phyloP scores from a whole-genome alignment of 2,113 vertebrate genomes.

The Thermophis baileyi region DNA sequence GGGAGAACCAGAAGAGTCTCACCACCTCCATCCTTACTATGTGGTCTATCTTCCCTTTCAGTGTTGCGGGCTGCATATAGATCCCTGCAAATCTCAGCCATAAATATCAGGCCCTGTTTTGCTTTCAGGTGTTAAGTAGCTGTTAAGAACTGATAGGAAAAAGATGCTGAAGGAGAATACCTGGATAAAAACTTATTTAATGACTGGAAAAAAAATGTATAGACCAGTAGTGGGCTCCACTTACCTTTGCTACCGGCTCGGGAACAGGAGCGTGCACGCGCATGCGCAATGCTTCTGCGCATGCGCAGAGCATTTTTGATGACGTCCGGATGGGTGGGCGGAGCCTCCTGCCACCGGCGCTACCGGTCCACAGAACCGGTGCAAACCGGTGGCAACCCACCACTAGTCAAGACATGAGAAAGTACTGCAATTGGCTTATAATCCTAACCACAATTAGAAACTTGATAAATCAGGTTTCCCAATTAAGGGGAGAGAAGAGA shows the following conservation, averaged over 20 bases:
- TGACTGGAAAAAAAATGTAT: not conserved
- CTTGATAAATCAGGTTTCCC: not conserved
- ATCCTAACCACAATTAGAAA: not conserved
- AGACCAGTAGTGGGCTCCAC: no score
- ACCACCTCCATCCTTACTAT: not conserved
- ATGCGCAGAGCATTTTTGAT: no score
- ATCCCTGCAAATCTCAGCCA: not conserved
- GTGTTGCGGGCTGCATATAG: not conserved
- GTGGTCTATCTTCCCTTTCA: not conserved
- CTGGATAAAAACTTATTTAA: not conserved
- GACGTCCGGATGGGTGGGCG: no score
- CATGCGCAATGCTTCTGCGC: no score
- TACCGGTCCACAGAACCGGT: no score
- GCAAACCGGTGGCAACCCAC: no score
- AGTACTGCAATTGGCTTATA: not conserved
- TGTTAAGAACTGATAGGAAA: not conserved
- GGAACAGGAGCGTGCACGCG: no score
- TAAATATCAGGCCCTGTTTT: not conserved
- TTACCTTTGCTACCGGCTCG: no score
- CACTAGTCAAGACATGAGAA: not conserved
- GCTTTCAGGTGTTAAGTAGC: rapidly evolving
- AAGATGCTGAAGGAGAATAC: not conserved
- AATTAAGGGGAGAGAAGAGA: not conserved
- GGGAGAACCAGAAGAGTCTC: not conserved
- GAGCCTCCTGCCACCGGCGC: no score